Evolutionary conservation across 2,797 vertebrate species (phyloP), one percentile per base, ranked within the genome.

Genomic region (Apogon talboti): DNA sequence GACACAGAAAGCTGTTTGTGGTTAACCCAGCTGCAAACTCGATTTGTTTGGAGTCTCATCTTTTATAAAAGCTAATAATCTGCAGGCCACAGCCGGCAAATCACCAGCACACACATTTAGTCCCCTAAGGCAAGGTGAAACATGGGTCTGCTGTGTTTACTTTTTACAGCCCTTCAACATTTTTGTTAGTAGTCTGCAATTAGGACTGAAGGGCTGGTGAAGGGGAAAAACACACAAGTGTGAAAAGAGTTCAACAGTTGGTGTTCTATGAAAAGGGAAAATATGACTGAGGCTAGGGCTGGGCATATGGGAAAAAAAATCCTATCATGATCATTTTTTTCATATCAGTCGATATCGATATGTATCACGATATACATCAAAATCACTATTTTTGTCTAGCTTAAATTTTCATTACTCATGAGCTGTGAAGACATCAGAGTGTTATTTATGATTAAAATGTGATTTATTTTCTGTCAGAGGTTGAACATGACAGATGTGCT

Each of bases 21-120:
- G 19, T 18, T 2, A 50, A 15, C 14, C 7, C 4, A 52, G 18
- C 33, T 30, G 15, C 13, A 21, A 15, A 33, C 35, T 44, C 8
- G 16, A 46, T 46, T n/a, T 1, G 8, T 41, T 44, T 50, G 59
- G 12, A 15, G 7, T 47, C 30, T 47, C 1, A 12, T 12, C 24
- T 37, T 55, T 7, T 13, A 12, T n/a, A 11, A 40, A 10, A n/a
- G 33, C 2, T 43, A 30, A 69, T 45, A 9, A 53, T 61, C 30
- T 15, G 11, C 30, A 55, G 46, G 65, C 41, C 18, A 9, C 41
- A 16, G 15, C n/a, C 11, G 6, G 19, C 48, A 35, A 35, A 12
- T 57, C 40, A 64, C 40, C 51, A 59, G 37, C 49, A 60, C 60
- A 62, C 57, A 65, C 9, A 16, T 59, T 45, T 21, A 43, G 18